phyloP scores from a whole-genome alignment of 1,140 invertebrate genomes.

The Glossosoma conforme region DNA sequence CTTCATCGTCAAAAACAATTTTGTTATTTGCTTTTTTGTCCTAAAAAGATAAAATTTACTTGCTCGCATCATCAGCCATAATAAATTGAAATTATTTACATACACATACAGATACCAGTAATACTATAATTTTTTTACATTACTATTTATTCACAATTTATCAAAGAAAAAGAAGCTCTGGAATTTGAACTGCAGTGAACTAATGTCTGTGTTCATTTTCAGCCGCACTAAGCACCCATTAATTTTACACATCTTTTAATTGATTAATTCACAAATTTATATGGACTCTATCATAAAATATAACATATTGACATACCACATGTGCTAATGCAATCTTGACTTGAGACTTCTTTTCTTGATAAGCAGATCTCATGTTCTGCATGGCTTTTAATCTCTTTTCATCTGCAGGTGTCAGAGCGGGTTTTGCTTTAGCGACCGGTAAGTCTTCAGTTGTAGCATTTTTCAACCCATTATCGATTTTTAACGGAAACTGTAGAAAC shows the following conservation, averaged over 20 bases:
- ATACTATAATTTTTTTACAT: background rate
- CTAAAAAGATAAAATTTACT: conserved; percentile 36
- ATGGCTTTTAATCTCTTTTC: conserved; percentile 55
- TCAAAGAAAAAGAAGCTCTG: no score
- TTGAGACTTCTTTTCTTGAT: conserved; percentile 52
- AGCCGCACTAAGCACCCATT: no score
- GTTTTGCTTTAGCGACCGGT: no score
- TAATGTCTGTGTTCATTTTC: no score
- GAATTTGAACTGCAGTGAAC: background rate
- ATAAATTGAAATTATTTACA: background rate
- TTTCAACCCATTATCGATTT: no score
- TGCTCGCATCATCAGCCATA: background rate
- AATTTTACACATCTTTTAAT: background rate
- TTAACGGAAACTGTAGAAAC: no score
- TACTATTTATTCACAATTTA: background rate
- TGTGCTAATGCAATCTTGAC: conserved; percentile 52
- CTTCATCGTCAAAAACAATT: conserved; percentile 51
- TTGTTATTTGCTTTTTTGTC: conserved; percentile 52
- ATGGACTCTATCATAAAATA: no score
- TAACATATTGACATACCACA: conserved; percentile 53
- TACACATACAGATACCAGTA: background rate
- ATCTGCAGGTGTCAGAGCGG: conserved; percentile 40
- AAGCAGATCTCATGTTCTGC: conserved; percentile 50
- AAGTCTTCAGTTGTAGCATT: no score
- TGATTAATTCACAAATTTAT: no score